Conservation (phyloP, 2,888 invertebrate genomes). For the Ellobium chinense region DNA sequence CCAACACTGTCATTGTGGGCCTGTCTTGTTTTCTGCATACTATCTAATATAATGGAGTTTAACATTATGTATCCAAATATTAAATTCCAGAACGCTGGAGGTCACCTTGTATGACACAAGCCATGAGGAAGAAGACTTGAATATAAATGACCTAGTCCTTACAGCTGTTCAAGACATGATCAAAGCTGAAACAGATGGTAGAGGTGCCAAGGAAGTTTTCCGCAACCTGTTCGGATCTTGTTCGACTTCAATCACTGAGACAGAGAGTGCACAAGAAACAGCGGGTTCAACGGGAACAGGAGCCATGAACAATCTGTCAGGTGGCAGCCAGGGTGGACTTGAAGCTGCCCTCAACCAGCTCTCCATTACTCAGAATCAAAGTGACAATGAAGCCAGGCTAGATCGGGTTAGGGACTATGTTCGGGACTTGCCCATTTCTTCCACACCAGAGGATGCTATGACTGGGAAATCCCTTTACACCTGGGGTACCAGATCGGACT, state of each 20-base stretch:
- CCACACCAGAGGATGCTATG: neutral
- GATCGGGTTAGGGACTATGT: conserved; percentile 4
- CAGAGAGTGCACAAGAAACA: neutral
- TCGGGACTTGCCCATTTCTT: neutral
- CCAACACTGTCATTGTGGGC: too few species aligned
- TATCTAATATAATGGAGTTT: neutral
- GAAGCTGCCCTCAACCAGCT: neutral
- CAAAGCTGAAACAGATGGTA: neutral
- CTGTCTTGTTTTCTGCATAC: too few species aligned
- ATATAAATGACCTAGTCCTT: conserved; percentile 16
- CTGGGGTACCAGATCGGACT: conserved; percentile 1
- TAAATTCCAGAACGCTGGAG: conserved; percentile 3
- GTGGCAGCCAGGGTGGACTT: neutral
- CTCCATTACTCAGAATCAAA: neutral
- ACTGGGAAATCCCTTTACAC: conserved; percentile 1
- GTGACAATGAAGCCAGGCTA: neutral
- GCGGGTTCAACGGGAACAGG: neutral
- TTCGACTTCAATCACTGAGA: conserved; percentile 20
- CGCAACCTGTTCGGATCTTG: neutral
- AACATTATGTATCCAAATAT: neutral
- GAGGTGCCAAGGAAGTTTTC: neutral
- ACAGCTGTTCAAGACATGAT: conserved; percentile 2
- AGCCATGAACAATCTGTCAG: neutral
- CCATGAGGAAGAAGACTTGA: conserved; percentile 18
- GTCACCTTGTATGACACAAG: conserved; percentile 23